Evolutionary conservation across 2,797 vertebrate species (phyloP).

Genomic region (Spinus pinus): DNA sequence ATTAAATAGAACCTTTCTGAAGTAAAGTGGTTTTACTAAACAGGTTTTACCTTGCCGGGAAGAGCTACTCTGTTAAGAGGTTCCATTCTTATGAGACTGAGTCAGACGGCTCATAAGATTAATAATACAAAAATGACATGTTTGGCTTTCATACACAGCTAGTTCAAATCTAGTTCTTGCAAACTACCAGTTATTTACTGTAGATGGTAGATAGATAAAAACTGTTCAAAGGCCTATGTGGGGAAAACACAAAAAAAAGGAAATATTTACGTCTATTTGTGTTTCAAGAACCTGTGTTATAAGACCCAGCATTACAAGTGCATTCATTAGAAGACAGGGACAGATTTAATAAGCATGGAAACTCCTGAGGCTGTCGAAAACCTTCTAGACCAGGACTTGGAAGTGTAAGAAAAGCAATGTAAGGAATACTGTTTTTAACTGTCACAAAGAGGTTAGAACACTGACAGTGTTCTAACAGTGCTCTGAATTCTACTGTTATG

Average conservation of each 20-base stretch:
- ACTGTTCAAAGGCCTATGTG: neutral
- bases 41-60: neutral
- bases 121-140: neutral
- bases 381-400: neutral
- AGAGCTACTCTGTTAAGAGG: neutral
- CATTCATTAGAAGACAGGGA: neutral
- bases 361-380: neutral
- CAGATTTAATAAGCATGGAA: neutral
- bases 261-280: neutral
- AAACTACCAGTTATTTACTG: neutral
- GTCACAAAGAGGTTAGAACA: neutral
- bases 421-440: neutral
- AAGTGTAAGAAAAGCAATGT: neutral
- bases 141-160: neutral
- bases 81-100: neutral
- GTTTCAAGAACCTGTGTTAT: neutral
- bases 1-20: neutral
- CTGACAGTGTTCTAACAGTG: neutral
- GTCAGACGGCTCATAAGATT: neutral
- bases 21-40: neutral
- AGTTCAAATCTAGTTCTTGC: neutral
- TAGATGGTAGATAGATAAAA: neutral
- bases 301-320: neutral
- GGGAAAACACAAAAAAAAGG: neutral
- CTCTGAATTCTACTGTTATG: neutral